phyloP scores from a whole-genome alignment of 2,113 vertebrate genomes.

The Setophaga petechia region DNA sequence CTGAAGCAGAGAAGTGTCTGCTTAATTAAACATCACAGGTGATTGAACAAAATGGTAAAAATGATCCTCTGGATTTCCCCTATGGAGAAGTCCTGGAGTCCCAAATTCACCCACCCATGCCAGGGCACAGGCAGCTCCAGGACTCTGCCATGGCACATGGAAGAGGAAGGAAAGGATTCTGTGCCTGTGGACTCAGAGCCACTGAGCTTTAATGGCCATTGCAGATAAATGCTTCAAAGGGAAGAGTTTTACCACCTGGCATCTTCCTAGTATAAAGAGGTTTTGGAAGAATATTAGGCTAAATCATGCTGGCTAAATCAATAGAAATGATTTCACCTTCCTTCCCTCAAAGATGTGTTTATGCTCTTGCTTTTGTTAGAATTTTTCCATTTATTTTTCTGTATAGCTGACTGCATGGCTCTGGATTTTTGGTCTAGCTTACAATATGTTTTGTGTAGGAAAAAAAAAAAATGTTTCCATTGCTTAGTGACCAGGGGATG shows the following conservation, averaged over 20 bases:
- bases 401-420: not conserved
- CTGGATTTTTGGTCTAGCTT: not conserved
- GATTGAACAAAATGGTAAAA: not conserved
- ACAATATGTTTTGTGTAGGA: not conserved
- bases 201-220: not conserved
- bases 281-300: not conserved
- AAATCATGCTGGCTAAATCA: not conserved
- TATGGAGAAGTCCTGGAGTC: not conserved
- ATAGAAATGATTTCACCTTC: not conserved
- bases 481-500: not conserved
- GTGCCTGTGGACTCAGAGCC: not conserved
- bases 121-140: not conserved
- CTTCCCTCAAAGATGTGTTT: not conserved
- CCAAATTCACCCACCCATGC: fast-evolving
- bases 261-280: not conserved
- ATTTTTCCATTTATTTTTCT: not conserved
- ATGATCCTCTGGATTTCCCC: not conserved
- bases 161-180: not conserved
- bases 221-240: not conserved
- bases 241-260: not conserved
- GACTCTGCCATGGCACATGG: fast-evolving
- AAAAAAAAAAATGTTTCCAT: not conserved
- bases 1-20: not conserved
- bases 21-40: not conserved
- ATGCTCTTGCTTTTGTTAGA: not conserved